Conservation (phyloP, 2,113 vertebrate species). For the Eulemur rufifrons region DNA sequence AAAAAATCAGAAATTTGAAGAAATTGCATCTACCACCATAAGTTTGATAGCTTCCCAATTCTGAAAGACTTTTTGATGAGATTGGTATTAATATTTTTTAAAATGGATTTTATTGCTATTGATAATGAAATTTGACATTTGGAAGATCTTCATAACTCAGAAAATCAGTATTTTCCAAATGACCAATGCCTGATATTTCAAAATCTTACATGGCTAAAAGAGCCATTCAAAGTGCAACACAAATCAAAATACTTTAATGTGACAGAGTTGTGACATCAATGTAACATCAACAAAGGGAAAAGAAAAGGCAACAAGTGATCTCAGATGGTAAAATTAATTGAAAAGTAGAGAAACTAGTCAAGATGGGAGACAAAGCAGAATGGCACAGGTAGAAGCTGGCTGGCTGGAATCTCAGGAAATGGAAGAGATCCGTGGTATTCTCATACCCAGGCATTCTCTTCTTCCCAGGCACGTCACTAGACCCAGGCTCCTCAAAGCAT, state of each 20-base stretch:
- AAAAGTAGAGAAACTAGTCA: not conserved
- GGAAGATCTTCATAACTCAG: not conserved
- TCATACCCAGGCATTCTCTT: not conserved
- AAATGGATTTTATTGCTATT: not conserved
- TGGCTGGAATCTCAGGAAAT: not conserved
- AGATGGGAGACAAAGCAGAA: not conserved
- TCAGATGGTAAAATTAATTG: not conserved
- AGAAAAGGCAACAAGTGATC: not conserved
- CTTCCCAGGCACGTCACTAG: not conserved
- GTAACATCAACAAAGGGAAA: not conserved
- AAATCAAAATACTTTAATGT: not conserved
- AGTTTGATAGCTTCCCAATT: not conserved
- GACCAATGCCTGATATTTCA: not conserved
- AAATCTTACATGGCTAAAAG: not conserved
- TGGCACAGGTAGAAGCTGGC: not conserved
- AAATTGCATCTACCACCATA: not conserved
- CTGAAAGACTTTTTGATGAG: not conserved
- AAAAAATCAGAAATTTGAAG: not conserved
- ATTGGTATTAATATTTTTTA: not conserved
- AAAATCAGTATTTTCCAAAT: not conserved
- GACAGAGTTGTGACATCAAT: not conserved
- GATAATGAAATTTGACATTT: not conserved
- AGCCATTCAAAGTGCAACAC: not conserved
- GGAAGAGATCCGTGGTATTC: not conserved
- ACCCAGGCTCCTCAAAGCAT: not conserved